phyloP scores from a whole-genome alignment of 2,797 vertebrate genomes.

The Manis crassicaudata region DNA sequence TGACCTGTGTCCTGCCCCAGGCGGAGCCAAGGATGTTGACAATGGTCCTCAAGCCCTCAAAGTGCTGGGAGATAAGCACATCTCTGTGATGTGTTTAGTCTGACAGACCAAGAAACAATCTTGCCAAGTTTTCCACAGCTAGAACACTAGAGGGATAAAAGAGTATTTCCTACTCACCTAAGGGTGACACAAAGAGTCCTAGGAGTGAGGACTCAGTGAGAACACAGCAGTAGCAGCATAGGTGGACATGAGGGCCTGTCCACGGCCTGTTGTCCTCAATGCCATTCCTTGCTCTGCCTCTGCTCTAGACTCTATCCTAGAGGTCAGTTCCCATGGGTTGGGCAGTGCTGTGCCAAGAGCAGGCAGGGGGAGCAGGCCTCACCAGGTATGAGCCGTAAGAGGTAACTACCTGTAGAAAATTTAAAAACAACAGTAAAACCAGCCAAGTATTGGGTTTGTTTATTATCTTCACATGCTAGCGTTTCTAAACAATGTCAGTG shows the following conservation, averaged over 20 bases:
- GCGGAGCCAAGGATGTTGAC: accelerated
- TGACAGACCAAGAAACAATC: background rate
- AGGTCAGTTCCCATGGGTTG: accelerated
- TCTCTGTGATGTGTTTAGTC: background rate
- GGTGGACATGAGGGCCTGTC: background rate
- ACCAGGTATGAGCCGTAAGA: background rate
- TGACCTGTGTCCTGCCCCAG: background rate
- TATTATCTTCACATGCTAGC: background rate
- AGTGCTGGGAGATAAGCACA: background rate
- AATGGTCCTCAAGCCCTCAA: background rate
- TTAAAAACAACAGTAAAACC: background rate
- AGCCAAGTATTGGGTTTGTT: background rate
- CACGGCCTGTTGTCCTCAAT: background rate
- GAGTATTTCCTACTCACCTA: accelerated
- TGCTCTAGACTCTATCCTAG: background rate
- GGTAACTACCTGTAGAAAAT: background rate
- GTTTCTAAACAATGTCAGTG: background rate
- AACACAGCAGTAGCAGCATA: background rate
- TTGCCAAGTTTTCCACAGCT: background rate
- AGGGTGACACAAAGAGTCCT: background rate
- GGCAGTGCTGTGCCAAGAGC: no score
- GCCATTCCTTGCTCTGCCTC: background rate
- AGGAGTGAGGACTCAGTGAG: background rate
- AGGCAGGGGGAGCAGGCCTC: accelerated
- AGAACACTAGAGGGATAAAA: accelerated